Base-by-base conservation (phyloP, 2,797 vertebrate genomes). In the Adelosebastes latens region DNA sequence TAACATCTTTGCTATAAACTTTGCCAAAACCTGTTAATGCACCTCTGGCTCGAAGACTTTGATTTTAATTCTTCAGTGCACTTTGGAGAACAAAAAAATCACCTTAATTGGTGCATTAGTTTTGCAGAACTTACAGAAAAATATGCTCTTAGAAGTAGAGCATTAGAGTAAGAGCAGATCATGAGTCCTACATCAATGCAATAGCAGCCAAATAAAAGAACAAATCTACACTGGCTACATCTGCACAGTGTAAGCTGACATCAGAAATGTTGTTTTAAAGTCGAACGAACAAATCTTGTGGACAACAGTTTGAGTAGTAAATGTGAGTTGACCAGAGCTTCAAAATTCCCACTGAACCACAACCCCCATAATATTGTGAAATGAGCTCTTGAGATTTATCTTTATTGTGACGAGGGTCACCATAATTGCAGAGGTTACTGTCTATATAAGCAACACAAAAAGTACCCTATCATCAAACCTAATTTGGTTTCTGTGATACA, bases 371-470 rank as follows among this genome's bases (percentile, higher is more conserved):
- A 75, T 68, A 49, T 90, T 88, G 73, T 82, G 85, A 93, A 90
- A 91, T 69, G 20, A 83, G 67, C 60, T 70, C n/a, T 62, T 75
- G 39, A 49, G 11, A 64, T 72, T 81, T 77, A 65, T n/a, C 24
- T 64, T 63, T 52, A 63, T 90, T 90, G 86, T 86, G 66, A 82
- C 34, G 80, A 66, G 72, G 84, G 67, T 73, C 77, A 60, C 39
- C 65, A 73, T 90, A 88, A 93, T 93, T 89, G 85, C 75, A 61
- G 79, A 80, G 87, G 82, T 86, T 79, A 76, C 71, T 80, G 64
- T 89, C 77, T 75, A 77, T 71, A 62, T 79, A 89, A 89, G 89
- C 81, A 90, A 5, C 55, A 16, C 16, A 60, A 70, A 77, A 80
- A 80, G 66, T 49, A 24, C 75, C 58, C 77, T 42, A 62, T 85